These are phyloP conservation scores for Aphidius gifuensis DNA, from an alignment of 1,140 invertebrate genomes.

Conservation along the genomic window DNA sequence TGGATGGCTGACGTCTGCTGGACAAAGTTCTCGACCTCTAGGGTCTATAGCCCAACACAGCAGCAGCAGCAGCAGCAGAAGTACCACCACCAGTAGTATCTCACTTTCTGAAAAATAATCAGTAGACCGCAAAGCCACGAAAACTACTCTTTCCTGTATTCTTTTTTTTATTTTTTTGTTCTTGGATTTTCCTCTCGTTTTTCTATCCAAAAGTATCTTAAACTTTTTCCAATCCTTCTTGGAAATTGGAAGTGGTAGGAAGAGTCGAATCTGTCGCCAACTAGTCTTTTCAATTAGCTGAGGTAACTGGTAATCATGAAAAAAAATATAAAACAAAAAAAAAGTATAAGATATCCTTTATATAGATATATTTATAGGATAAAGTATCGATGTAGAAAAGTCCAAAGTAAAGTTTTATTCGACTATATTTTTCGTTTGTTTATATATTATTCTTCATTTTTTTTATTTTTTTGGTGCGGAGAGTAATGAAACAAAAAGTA, in stretches of 20 bases:
- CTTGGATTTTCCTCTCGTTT: too few relatives aligned
- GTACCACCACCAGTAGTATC: conserved; percentile 1
- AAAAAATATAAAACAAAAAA: conserved; percentile 28
- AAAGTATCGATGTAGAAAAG: too few relatives aligned
- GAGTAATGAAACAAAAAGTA: too few relatives aligned
- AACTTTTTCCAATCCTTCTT: conserved; percentile 34
- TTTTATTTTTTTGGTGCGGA: too few relatives aligned
- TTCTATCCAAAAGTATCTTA: conserved; percentile 20
- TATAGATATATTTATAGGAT: background rate
- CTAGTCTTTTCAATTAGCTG: conserved; percentile 43
- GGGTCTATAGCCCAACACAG: too few relatives aligned
- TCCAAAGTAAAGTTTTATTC: too few relatives aligned
- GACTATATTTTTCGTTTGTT: too few relatives aligned
- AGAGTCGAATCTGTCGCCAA: conserved; percentile 34
- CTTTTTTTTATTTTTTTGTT: too few relatives aligned
- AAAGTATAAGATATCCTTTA: background rate
- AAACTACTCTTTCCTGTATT: conserved; percentile 3
- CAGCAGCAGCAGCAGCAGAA: background rate
- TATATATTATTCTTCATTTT: too few relatives aligned
- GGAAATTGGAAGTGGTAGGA: background rate
- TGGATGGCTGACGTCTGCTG: background rate
- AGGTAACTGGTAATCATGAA: conserved; percentile 31
- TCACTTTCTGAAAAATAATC: conserved; percentile 27
- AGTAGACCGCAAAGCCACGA: conserved; percentile 26
- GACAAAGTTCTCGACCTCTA: conserved; percentile 5